Evolutionary conservation across 2,113 vertebrate species (phyloP).

Genomic region (Mionectes macconnelli): DNA sequence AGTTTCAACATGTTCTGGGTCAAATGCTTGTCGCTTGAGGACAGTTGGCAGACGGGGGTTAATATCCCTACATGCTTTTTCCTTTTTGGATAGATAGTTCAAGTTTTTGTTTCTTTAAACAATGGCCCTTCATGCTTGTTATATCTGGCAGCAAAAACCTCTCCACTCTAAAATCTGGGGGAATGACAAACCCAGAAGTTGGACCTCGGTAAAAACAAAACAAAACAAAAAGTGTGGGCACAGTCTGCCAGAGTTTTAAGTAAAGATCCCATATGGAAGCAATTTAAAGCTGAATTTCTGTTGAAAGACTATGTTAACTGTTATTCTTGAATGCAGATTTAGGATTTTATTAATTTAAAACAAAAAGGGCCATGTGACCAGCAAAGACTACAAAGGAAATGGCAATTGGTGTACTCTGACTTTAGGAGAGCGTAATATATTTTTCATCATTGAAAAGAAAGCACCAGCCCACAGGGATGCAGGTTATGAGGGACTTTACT

Average conservation of each 20-base stretch:
- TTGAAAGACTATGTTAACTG: slow-evolving; percentile 59
- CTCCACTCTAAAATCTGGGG: slow-evolving; percentile 27
- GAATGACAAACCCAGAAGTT: slow-evolving; percentile 25
- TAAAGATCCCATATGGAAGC: slow-evolving; percentile 61
- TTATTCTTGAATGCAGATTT: slow-evolving; percentile 65
- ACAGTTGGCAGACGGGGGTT: background rate
- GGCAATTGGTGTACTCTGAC: slow-evolving; percentile 61
- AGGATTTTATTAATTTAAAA: slow-evolving; percentile 76
- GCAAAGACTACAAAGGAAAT: slow-evolving; percentile 73
- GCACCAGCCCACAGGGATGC: slow-evolving; percentile 66
- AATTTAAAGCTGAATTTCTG: slow-evolving; percentile 69
- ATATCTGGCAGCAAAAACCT: slow-evolving; percentile 38
- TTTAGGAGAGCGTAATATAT: slow-evolving; percentile 69
- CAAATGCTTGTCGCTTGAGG: slow-evolving; percentile 8
- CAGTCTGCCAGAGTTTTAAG: slow-evolving; percentile 46
- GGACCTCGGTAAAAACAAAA: slow-evolving; percentile 23
- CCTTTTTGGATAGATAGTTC: slow-evolving; percentile 24
- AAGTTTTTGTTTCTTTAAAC: slow-evolving; percentile 50
- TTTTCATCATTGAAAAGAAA: slow-evolving; percentile 71
- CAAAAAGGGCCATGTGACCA: slow-evolving; percentile 61
- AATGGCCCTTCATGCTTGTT: slow-evolving; percentile 30
- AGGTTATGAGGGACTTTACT: slow-evolving; percentile 69
- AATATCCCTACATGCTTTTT: slow-evolving; percentile 31
- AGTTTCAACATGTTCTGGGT: background rate
- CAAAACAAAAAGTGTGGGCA: slow-evolving; percentile 32